A percentile compares a stretch with the other conserved stretches of the same genome.
phyloP scores from a whole-genome alignment of 2,888 invertebrate species.

The Rapana venosa region DNA sequence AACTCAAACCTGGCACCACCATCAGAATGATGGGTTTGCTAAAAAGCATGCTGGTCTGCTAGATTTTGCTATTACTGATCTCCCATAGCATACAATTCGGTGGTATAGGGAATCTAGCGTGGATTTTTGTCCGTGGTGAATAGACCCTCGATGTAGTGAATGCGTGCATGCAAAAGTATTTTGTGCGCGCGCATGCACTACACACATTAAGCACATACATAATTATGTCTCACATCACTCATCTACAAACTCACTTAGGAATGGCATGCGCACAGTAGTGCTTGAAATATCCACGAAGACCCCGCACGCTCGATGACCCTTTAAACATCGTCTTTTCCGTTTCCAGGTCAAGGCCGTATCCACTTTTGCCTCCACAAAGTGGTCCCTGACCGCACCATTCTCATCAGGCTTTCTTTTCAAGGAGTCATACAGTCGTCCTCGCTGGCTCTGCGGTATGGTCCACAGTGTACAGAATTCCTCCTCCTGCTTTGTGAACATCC shows the following conservation, averaged over 20 bases:
- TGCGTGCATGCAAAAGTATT: too few relatives aligned
- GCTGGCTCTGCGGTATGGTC: constrained; percentile 80
- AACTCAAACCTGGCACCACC: too few relatives aligned
- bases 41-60: too few relatives aligned
- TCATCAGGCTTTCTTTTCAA: constrained; percentile 71
- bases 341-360: constrained; percentile 82
- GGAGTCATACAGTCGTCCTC: constrained; percentile 79
- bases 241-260: constrained; percentile 79
- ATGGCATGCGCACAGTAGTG: constrained; percentile 84
- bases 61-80: too few relatives aligned
- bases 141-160: too few relatives aligned
- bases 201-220: not conserved
- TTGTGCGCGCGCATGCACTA: not conserved
- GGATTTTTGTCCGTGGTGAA: too few relatives aligned
- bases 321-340: constrained; percentile 82
- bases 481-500: constrained; percentile 83
- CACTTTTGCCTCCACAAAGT: constrained; percentile 81
- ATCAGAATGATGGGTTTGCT: too few relatives aligned
- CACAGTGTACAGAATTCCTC: constrained; percentile 83
- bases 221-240: not conserved
- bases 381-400: constrained; percentile 79
- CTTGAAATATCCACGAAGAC: constrained; percentile 81
- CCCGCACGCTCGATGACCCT: constrained; percentile 80
- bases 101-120: too few relatives aligned
- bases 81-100: too few relatives aligned